These are phyloP conservation scores for Sinocyclocheilus anophthalmus DNA, from an alignment of 2,113 vertebrate species.

Conservation along the genomic window DNA sequence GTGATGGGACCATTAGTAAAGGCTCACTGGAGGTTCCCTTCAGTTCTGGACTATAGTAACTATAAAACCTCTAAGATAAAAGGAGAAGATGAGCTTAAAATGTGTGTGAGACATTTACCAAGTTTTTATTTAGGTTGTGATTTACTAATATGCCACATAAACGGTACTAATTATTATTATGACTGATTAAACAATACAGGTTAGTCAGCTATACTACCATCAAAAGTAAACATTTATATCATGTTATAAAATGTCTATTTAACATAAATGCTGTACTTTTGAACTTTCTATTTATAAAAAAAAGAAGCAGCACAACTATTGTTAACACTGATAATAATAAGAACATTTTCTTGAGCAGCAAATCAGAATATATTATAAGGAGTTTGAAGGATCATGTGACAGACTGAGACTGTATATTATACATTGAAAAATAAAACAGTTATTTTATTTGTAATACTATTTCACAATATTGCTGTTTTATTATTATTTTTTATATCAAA, in stretches of 20 bases:
- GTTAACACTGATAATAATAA: no score
- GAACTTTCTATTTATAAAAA: no score
- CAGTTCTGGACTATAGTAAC: background rate
- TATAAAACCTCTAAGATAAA: background rate
- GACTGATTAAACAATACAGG: background rate
- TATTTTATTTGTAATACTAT: no score
- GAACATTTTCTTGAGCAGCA: background rate
- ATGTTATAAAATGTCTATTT: no score
- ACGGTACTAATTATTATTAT: background rate
- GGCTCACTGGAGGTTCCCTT: background rate
- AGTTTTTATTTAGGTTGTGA: background rate
- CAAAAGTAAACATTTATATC: no score
- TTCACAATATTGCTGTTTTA: background rate
- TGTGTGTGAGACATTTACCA: background rate
- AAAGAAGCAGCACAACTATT: no score
- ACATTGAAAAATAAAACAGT: no score
- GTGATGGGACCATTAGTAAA: constrained; percentile 39
- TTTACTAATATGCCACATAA: background rate
- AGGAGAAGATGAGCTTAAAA: background rate
- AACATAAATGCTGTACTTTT: no score
- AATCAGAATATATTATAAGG: background rate
- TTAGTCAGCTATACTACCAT: background rate
- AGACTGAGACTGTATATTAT: no score
- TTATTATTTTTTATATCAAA: background rate
- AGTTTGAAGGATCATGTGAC: background rate